Evolutionary conservation across 1,140 invertebrate species (phyloP).

Genomic region (Alviniconcha marisindica): DNA sequence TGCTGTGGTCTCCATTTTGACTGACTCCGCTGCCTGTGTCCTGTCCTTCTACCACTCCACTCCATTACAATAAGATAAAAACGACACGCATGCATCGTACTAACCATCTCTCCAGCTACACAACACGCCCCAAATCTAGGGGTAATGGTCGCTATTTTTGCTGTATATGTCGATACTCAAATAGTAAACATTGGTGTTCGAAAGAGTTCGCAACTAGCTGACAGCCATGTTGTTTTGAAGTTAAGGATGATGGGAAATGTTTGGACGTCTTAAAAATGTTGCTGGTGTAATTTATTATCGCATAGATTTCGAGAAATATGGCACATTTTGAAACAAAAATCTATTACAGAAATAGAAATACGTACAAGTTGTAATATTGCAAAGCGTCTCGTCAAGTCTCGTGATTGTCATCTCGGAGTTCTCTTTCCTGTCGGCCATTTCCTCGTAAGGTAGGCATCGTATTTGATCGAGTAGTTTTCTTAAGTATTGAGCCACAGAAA

Average conservation of each 20-base stretch:
- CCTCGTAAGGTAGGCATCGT: too few relatives aligned
- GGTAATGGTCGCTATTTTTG: slow-evolving; percentile 51
- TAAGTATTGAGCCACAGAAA: too few relatives aligned
- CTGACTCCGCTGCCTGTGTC: too few relatives aligned
- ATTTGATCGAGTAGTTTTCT: too few relatives aligned
- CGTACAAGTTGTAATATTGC: too few relatives aligned
- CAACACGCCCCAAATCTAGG: slow-evolving; percentile 52
- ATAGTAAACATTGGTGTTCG: slow-evolving; percentile 27
- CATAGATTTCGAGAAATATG: not conserved
- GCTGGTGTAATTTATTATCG: not conserved
- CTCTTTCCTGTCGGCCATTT: slow-evolving; percentile 14
- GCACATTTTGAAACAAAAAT: too few relatives aligned
- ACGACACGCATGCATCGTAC: slow-evolving; percentile 3
- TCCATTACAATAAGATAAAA: not conserved
- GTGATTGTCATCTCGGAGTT: not conserved
- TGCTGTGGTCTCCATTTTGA: too few relatives aligned
- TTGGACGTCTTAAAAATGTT: not conserved
- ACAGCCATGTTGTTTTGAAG: slow-evolving; percentile 54
- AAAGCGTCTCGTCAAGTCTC: not conserved
- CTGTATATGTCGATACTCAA: slow-evolving; percentile 25
- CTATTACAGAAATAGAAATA: too few relatives aligned
- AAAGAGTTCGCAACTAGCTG: slow-evolving; percentile 27
- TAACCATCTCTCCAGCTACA: slow-evolving; percentile 57
- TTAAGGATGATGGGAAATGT: slow-evolving; percentile 37
- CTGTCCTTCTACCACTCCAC: too few relatives aligned